Evolutionary conservation across 2,113 vertebrate species (phyloP).

Genomic region (Trematomus loennbergii): DNA sequence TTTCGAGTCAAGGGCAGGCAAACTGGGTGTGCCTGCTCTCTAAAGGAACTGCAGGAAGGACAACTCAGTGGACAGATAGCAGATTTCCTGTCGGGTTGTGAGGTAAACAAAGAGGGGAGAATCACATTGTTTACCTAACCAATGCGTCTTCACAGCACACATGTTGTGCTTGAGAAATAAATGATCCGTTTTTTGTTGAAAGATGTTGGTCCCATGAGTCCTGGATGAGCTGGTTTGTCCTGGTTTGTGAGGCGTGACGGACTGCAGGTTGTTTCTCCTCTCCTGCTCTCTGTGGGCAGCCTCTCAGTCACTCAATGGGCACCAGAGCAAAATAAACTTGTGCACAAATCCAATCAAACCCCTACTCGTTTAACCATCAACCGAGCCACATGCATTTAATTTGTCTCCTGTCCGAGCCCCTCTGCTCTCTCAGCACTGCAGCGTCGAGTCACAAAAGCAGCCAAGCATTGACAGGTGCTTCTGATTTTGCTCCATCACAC

Average conservation of each 20-base stretch:
- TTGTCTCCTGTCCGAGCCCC: conserved; percentile 47
- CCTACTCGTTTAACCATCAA: conserved; percentile 48
- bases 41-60: conserved; percentile 34
- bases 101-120: conserved; percentile 40
- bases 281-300: conserved; percentile 29
- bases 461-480: conserved; percentile 37
- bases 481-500: conserved; percentile 33
- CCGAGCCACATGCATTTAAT: conserved; percentile 56
- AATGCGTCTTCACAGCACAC: conserved; percentile 5
- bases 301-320: conserved; percentile 39
- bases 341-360: conserved; percentile 61
- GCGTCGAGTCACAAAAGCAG: conserved; percentile 33
- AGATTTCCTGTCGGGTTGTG: conserved; percentile 13
- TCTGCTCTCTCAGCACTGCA: conserved; percentile 50
- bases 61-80: background rate
- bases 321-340: conserved; percentile 30
- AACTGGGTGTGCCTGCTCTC: conserved; percentile 34
- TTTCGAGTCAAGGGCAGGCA: conserved; percentile 2
- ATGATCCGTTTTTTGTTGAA: conserved; percentile 35
- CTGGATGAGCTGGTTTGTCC: conserved; percentile 48
- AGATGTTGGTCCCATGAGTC: conserved; percentile 41
- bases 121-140: background rate
- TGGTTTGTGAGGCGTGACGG: conserved; percentile 55
- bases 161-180: conserved; percentile 21
- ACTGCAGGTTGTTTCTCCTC: conserved; percentile 13